These are phyloP conservation scores for Eustalomyia histrio DNA, from an alignment of 2,888 invertebrate species.

Conservation along the genomic window DNA sequence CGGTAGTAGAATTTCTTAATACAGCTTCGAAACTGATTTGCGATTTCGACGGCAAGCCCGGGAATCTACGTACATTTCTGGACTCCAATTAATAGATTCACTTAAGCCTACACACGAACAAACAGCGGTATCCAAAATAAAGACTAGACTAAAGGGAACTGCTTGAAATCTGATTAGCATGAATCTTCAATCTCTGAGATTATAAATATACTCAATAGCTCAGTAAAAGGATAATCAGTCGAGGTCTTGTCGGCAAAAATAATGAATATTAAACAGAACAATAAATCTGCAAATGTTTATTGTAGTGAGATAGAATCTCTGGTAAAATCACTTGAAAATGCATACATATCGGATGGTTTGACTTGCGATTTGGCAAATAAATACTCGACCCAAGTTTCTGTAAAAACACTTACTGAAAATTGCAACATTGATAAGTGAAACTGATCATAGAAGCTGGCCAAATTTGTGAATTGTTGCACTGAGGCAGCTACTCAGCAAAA, in stretches of 20 bases:
- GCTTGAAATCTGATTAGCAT: neutral
- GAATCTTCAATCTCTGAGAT: neutral
- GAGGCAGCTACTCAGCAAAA: neutral
- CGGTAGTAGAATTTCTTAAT: slow-evolving; percentile 11
- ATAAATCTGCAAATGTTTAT: slow-evolving; percentile 24
- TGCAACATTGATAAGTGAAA: slow-evolving; percentile 42
- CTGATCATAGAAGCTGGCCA: slow-evolving; percentile 56
- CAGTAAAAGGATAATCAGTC: slow-evolving; percentile 21
- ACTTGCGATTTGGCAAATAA: slow-evolving; percentile 35
- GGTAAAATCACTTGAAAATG: too few species aligned
- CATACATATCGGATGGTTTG: slow-evolving; percentile 46
- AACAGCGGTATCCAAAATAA: neutral
- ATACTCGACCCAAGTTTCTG: slow-evolving; percentile 47
- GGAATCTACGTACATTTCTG: neutral
- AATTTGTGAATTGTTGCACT: too few species aligned
- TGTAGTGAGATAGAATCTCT: slow-evolving; percentile 33
- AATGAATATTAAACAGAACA: slow-evolving; percentile 27
- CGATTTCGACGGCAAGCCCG: too few species aligned
- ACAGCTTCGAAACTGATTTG: too few species aligned
- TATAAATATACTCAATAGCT: neutral
- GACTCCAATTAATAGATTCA: slow-evolving; percentile 5
- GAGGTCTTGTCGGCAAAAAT: slow-evolving; percentile 23
- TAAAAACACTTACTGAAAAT: slow-evolving; percentile 51
- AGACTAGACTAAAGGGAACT: slow-evolving; percentile 4
- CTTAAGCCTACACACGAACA: slow-evolving; percentile 7